These are phyloP conservation scores for Pantala flavescens DNA, from an alignment of 1,140 invertebrate genomes.

Conservation along the genomic window DNA sequence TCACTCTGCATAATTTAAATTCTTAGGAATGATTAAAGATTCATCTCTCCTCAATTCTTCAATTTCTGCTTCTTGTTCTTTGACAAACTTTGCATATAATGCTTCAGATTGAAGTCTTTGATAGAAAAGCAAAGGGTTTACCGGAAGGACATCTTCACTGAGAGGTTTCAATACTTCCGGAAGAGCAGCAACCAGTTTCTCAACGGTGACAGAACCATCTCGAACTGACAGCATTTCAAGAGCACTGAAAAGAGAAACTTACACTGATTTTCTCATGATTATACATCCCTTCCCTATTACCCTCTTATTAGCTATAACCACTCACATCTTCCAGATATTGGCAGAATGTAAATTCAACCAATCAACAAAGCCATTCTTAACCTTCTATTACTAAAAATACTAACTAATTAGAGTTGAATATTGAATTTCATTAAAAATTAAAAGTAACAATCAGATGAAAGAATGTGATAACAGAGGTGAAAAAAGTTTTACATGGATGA, in stretches of 20 bases:
- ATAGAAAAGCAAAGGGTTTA: background rate
- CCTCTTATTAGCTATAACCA: too few species aligned
- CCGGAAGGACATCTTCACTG: background rate
- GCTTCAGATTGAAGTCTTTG: background rate
- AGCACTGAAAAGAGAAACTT: background rate
- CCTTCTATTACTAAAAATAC: too few species aligned
- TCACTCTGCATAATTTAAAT: background rate
- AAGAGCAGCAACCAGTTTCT: background rate
- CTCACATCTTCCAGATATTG: too few species aligned
- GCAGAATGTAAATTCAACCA: too few species aligned
- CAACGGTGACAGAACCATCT: background rate
- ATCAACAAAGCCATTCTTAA: too few species aligned
- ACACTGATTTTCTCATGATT: too few species aligned
- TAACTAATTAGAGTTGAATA: too few species aligned
- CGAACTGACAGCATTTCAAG: background rate
- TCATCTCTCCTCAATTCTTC: background rate
- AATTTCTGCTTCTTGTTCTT: background rate
- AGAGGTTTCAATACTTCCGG: background rate
- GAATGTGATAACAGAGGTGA: too few species aligned
- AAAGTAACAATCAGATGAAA: too few species aligned
- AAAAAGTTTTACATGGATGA: too few species aligned
- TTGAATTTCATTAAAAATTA: too few species aligned
- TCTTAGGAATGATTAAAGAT: background rate
- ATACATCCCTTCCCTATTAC: too few species aligned
- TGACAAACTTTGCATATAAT: background rate